Evolutionary conservation across 2,113 vertebrate genomes (phyloP).

Genomic region (Hippocampus mohnikei): DNA sequence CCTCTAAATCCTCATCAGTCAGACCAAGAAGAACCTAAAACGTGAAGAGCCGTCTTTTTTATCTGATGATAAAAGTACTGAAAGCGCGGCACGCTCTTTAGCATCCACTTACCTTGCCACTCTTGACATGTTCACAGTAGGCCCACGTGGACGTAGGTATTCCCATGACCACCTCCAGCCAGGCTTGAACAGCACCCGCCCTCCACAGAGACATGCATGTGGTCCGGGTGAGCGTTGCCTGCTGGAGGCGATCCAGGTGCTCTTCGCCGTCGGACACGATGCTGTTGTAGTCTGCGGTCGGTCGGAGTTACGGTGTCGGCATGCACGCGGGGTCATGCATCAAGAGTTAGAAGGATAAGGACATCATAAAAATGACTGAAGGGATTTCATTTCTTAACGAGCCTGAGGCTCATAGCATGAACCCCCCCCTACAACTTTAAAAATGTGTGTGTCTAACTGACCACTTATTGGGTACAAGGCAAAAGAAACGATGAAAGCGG

Average conservation of each 20-base stretch:
- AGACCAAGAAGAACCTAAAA: conserved; percentile 80
- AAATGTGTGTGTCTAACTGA: no score
- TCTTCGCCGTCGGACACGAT: conserved; percentile 82
- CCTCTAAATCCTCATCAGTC: conserved; percentile 81
- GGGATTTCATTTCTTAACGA: conserved; percentile 12
- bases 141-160: conserved; percentile 84
- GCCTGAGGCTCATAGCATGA: neutral
- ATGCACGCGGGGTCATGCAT: conserved; percentile 43
- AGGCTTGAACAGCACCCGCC: conserved; percentile 81
- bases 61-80: neutral
- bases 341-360: conserved; percentile 45
- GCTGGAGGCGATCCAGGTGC: conserved; percentile 80
- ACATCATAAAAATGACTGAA: conserved; percentile 42
- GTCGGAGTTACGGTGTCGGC: conserved; percentile 43
- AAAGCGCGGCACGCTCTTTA: conserved; percentile 10
- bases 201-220: conserved; percentile 85
- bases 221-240: conserved; percentile 77
- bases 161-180: conserved; percentile 88
- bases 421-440: neutral
- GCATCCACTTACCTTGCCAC: conserved; percentile 76
- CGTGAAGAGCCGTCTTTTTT: neutral
- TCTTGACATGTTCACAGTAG: conserved; percentile 82
- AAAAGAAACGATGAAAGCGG: neutral
- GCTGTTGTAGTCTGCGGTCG: conserved; percentile 76
- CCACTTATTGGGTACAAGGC: neutral